Evolutionary conservation across 1,140 invertebrate species (phyloP).

Genomic region (Centruroides vittatus): DNA sequence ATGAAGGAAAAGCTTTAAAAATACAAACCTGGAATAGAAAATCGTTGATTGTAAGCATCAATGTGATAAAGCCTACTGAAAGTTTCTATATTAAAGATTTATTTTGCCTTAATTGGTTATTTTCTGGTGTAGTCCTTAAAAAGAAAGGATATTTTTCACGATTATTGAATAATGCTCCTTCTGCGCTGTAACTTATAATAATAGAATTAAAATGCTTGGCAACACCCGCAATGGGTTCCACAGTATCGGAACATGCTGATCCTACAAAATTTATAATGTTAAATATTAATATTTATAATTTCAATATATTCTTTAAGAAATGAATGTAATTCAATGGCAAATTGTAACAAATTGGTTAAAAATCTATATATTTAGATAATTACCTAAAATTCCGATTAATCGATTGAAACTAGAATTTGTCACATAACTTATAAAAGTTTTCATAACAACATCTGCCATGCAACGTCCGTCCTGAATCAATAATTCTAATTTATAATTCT

Average conservation of each 20-base stretch:
- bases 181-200: constrained; percentile 66
- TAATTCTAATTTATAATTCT: constrained; percentile 44
- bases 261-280: constrained; percentile 37
- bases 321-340: too few species aligned
- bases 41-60: not conserved
- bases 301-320: too few species aligned
- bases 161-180: constrained; percentile 54
- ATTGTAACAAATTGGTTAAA: too few species aligned
- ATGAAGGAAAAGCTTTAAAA: constrained; percentile 45
- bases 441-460: constrained; percentile 57
- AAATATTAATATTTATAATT: too few species aligned
- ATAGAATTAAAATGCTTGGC: constrained; percentile 59
- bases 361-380: not conserved
- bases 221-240: constrained; percentile 65
- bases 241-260: constrained; percentile 68
- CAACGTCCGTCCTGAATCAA: constrained; percentile 51
- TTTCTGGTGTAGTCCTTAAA: constrained; percentile 66
- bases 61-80: too few species aligned
- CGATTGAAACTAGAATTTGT: constrained; percentile 35
- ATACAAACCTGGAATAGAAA: constrained; percentile 39
- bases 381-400: constrained; percentile 53
- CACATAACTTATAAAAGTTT: constrained; percentile 59
- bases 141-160: constrained; percentile 61
- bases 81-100: too few species aligned
- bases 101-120: constrained; percentile 50